These are phyloP conservation scores for Drosophila elegans DNA, from an alignment of 1,140 invertebrate species.

Conservation along the genomic window DNA sequence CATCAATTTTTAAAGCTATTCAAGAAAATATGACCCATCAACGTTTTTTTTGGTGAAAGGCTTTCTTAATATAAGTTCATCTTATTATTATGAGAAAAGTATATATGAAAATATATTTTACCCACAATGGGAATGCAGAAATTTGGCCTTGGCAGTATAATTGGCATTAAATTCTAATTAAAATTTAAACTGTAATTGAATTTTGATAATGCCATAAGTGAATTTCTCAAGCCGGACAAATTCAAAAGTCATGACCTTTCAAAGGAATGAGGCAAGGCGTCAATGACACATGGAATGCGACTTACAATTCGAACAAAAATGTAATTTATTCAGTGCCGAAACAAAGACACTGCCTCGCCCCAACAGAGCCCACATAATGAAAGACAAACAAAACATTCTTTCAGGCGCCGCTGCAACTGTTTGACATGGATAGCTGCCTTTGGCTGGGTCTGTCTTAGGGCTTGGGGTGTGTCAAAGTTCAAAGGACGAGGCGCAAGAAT, in stretches of 20 bases:
- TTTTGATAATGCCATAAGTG: slow-evolving; percentile 51
- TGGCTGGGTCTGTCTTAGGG: slow-evolving; percentile 9
- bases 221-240: slow-evolving; percentile 14
- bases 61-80: too few species aligned
- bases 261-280: slow-evolving; percentile 7
- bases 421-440: slow-evolving; percentile 24
- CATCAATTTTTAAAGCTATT: too few species aligned
- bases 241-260: slow-evolving; percentile 30
- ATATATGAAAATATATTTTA: too few species aligned
- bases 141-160: not conserved
- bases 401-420: slow-evolving; percentile 53
- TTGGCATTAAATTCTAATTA: not conserved
- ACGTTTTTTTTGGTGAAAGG: too few species aligned
- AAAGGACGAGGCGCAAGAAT: slow-evolving; percentile 63
- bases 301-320: slow-evolving; percentile 31
- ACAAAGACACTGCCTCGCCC: slow-evolving; percentile 40
- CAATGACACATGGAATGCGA: slow-evolving; percentile 51
- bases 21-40: too few species aligned
- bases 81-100: too few species aligned
- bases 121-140: too few species aligned
- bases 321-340: slow-evolving; percentile 43
- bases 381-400: slow-evolving; percentile 76
- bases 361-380: slow-evolving; percentile 57
- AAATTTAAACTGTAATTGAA: slow-evolving; percentile 17
- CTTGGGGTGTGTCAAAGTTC: slow-evolving; percentile 51